Evolutionary conservation across 2,113 vertebrate species (phyloP).

Genomic region (Narcine bancroftii): DNA sequence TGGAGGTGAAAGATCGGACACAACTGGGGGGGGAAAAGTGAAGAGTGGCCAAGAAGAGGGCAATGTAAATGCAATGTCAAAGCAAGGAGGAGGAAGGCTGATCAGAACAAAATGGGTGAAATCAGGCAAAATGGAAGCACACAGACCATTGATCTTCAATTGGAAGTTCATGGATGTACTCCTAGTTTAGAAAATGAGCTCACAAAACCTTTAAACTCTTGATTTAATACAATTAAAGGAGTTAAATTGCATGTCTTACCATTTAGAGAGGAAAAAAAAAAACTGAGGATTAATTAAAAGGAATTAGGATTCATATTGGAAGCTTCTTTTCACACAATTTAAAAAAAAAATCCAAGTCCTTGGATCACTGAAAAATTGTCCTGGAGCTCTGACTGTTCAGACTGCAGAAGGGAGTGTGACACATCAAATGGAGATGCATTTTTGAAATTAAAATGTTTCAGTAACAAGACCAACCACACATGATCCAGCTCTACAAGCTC

Average conservation of each 20-base stretch:
- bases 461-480: not conserved
- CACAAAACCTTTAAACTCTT: not conserved
- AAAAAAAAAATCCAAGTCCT: not conserved
- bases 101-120: not conserved
- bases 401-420: not conserved
- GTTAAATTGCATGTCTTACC: not conserved
- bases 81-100: not conserved
- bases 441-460: not conserved
- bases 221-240: not conserved
- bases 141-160: not conserved
- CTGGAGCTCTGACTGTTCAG: not conserved
- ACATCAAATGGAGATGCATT: not conserved
- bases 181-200: not conserved
- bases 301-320: constrained; percentile 5
- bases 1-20: too few relatives aligned
- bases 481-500: not conserved
- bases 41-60: not conserved
- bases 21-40: too few relatives aligned
- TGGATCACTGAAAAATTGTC: not conserved
- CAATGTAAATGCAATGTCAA: not conserved
- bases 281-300: not conserved
- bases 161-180: not conserved
- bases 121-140: not conserved
- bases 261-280: not conserved
- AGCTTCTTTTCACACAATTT: not conserved